Conservation (phyloP, 1,140 invertebrate species). For the Habropoda laboriosa region DNA sequence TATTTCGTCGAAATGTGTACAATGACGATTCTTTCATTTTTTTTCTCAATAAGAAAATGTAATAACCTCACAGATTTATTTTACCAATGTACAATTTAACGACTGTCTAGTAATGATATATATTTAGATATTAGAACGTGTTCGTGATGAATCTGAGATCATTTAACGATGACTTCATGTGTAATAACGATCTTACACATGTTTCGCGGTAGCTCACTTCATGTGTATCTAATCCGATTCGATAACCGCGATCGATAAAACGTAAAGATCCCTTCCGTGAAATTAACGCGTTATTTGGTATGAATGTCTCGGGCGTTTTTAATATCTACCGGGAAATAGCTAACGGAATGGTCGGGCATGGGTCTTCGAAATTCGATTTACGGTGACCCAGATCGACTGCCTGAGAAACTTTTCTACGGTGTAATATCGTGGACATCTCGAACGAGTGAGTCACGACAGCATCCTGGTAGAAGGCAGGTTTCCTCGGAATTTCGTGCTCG, state of each 20-base stretch:
- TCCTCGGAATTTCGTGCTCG: constrained; percentile 43
- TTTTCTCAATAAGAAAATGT: background rate
- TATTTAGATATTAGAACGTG: background rate
- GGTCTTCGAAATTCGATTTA: constrained; percentile 36
- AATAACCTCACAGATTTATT: background rate
- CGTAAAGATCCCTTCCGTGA: background rate
- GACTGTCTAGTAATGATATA: background rate
- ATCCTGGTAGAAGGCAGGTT: constrained; percentile 50
- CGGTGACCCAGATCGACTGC: background rate
- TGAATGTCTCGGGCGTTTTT: background rate
- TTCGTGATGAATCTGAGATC: background rate
- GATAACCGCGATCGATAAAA: background rate
- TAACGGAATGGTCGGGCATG: background rate
- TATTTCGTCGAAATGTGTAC: background rate
- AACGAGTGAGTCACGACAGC: constrained; percentile 50
- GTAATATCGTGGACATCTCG: constrained; percentile 24
- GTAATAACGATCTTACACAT: background rate
- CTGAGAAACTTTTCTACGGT: constrained; percentile 31
- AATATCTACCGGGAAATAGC: background rate
- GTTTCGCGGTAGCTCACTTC: background rate
- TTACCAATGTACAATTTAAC: background rate
- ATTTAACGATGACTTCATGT: background rate
- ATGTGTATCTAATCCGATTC: background rate
- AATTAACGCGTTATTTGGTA: background rate
- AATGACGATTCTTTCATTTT: background rate